Base-by-base conservation (phyloP, 2,113 vertebrate genomes). In the Sander lucioperca region DNA sequence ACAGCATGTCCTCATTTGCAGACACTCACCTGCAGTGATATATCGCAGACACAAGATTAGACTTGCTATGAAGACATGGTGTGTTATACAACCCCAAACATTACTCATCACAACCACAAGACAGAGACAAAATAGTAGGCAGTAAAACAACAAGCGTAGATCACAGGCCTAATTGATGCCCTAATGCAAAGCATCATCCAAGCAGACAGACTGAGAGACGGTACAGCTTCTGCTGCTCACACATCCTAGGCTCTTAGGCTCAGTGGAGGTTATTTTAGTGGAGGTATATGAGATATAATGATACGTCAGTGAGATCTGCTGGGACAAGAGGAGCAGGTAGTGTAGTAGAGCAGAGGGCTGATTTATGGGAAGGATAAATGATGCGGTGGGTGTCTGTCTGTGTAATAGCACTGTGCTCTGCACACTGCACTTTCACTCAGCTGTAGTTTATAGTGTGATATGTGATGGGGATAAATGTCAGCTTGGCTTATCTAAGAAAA, bases 291-390 rank as follows among this genome's bases (percentile, higher is more conserved):
- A 90, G 93, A 86, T 91, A 80, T 93, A 91, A 94, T 93, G 92
- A 90, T 91, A 93, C 88, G 87, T 91, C 92, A 86, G 89, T 84
- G 88, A 91, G 91, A 89, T 91, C 88, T 90, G 88, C 89, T 78
- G 90, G 92, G 91, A 92, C 92, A 85, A 89, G 89, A 90, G 87
- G 85, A 93, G 89, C 90, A 89, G 88, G 88, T 90, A 91, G 89
- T 83, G 91, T 86, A 84, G 87, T 86, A 76, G 89, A 94, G 92
- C 92, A 91, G 87, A 89, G 90, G 91, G 86, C 91, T 93, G 92
- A 93, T 94, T 93, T 93, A 94, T 92, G 89, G 88, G 85, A 89
- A 80, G 92, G 92, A 93, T 93, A 93, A 93, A 93, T 91, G 89
- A 94, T 93, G 91, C 91, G 91, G 87, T 92, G 89, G 91, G 90